These are phyloP conservation scores for Tetragnatha montana DNA, from an alignment of 2,888 invertebrate species.

Conservation along the genomic window DNA sequence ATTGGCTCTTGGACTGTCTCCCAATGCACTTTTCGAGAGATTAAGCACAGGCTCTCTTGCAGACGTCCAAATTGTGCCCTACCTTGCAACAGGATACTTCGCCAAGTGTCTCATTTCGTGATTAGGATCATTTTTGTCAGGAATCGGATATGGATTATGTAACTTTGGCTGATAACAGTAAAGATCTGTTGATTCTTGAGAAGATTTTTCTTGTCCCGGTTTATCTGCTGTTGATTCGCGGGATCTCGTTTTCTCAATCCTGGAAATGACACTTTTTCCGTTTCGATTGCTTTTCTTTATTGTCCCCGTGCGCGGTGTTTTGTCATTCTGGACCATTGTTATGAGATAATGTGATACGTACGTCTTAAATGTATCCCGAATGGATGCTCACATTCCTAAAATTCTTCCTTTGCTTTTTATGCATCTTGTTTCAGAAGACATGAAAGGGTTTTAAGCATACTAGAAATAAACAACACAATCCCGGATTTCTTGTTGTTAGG, in stretches of 20 bases:
- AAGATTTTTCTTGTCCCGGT: not conserved
- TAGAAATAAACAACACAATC: too few species aligned
- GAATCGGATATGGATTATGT: not conserved
- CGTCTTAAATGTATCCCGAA: too few species aligned
- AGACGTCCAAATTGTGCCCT: not conserved
- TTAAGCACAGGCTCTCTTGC: not conserved
- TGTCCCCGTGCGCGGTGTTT: too few species aligned
- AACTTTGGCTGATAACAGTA: not conserved
- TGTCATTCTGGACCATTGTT: too few species aligned
- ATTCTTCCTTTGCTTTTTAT: too few species aligned
- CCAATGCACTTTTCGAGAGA: not conserved
- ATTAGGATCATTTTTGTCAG: not conserved
- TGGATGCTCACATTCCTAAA: too few species aligned
- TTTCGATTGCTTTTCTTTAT: not conserved
- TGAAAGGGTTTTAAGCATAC: too few species aligned
- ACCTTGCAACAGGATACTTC: not conserved
- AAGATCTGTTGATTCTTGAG: not conserved
- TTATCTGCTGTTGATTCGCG: not conserved
- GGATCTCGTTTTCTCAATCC: not conserved
- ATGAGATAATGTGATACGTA: too few species aligned
- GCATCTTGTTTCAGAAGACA: too few species aligned
- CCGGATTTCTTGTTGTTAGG: too few species aligned
- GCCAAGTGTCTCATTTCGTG: not conserved
- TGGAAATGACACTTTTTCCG: not conserved
- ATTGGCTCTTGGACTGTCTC: slow-evolving; percentile 2